Evolutionary conservation across 2,888 invertebrate species (phyloP).

Genomic region (Sicus ferrugineus): DNA sequence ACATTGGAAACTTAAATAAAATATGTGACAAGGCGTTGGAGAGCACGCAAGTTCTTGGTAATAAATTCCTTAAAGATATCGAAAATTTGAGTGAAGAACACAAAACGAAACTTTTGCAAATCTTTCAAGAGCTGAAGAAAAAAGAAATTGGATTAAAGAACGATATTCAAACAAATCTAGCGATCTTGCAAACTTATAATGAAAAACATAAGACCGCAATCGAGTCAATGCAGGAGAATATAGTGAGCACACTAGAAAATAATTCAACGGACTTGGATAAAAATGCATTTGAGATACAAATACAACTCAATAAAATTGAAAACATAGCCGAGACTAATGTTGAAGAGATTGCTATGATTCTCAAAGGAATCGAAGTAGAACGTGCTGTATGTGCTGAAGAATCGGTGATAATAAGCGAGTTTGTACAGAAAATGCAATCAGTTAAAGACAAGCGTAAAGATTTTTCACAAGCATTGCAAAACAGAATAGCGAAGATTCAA

Average conservation of each 20-base stretch:
- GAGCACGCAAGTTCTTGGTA: slow-evolving; percentile 45
- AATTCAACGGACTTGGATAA: slow-evolving; percentile 42
- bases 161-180: slow-evolving; percentile 49
- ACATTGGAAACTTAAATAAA: slow-evolving; percentile 49
- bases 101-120: slow-evolving; percentile 40
- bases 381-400: slow-evolving; percentile 48
- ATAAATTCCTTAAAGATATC: slow-evolving; percentile 45
- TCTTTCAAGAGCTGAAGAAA: slow-evolving; percentile 50
- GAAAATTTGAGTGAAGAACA: slow-evolving; percentile 46
- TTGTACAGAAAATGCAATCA: slow-evolving; percentile 62
- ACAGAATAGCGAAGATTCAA: slow-evolving; percentile 31
- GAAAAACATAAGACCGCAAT: slow-evolving; percentile 50
- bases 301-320: slow-evolving; percentile 40
- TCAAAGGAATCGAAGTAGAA: slow-evolving; percentile 45
- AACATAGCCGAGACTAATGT: slow-evolving; percentile 41
- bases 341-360: slow-evolving; percentile 44
- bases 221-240: slow-evolving; percentile 47
- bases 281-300: slow-evolving; percentile 45
- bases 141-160: slow-evolving; percentile 45
- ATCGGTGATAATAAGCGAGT: slow-evolving; percentile 42
- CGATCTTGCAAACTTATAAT: slow-evolving; percentile 46
- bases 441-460: slow-evolving; percentile 50
- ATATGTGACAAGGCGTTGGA: slow-evolving; percentile 47
- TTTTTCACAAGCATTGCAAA: slow-evolving; percentile 31
- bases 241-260: slow-evolving; percentile 43